A percentile compares a stretch with the other conserved stretches of the same genome.
phyloP scores from a whole-genome alignment of 2,113 vertebrate genomes.

The Genyomyrus donnyi region DNA sequence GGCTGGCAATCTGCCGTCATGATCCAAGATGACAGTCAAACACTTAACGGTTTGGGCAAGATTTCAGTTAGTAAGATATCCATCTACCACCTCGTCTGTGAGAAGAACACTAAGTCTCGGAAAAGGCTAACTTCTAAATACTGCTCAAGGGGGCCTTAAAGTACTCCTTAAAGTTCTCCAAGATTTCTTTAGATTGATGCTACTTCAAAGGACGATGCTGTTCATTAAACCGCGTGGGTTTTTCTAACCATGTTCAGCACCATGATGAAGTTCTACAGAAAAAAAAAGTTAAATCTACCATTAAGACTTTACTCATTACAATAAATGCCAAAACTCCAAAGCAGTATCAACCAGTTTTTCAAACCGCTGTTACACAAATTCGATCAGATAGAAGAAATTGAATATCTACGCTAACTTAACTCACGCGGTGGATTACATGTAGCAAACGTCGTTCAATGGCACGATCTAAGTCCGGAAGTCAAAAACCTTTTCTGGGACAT shows the following conservation, averaged over 20 bases:
- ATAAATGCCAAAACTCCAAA: not conserved
- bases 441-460: not conserved
- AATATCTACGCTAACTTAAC: not conserved
- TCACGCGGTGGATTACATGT: not conserved
- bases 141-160: not conserved
- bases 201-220: not conserved
- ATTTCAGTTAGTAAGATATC: constrained; percentile 1
- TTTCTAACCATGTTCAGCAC: not conserved
- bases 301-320: not conserved
- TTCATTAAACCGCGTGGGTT: not conserved
- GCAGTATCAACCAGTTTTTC: not conserved
- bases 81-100: not conserved
- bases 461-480: not conserved
- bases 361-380: not conserved
- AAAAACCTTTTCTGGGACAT: not conserved
- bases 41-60: not conserved
- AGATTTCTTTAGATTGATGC: not conserved
- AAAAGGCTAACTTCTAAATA: constrained; percentile 1
- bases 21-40: not conserved
- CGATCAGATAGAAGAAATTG: not conserved
- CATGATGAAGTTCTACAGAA: not conserved
- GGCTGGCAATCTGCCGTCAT: not conserved
- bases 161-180: not conserved
- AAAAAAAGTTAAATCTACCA: not conserved
- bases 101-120: not conserved